Evolutionary conservation across 1,140 invertebrate species (phyloP).

Genomic region (Plutomurus gul): DNA sequence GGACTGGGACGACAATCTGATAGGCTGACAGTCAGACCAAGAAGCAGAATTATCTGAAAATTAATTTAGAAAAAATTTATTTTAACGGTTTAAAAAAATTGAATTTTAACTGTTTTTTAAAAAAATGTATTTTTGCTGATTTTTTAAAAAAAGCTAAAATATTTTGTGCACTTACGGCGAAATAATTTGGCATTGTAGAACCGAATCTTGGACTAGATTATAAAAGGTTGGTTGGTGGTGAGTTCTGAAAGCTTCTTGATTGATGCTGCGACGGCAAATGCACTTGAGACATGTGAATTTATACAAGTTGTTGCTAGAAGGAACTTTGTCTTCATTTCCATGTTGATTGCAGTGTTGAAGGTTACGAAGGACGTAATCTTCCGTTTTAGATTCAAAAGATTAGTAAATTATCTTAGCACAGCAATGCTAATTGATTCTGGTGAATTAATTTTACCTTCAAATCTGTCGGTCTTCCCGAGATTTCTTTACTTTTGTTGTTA

Average conservation of each 20-base stretch:
- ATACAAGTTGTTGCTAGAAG: background rate
- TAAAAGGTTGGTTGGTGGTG: too few species aligned
- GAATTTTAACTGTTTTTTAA: too few species aligned
- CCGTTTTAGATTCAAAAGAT: background rate
- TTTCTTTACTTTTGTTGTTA: background rate
- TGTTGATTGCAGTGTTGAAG: background rate
- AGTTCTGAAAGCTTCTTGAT: background rate
- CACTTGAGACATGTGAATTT: background rate
- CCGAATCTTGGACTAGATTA: too few species aligned
- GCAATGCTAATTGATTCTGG: background rate
- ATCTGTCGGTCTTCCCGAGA: background rate
- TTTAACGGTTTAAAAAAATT: background rate
- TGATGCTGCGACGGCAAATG: background rate
- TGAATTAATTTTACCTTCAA: constrained; percentile 5
- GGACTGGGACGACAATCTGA: background rate
- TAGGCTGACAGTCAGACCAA: background rate
- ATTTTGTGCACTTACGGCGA: too few species aligned
- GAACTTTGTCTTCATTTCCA: background rate
- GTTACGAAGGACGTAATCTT: background rate
- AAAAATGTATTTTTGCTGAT: too few species aligned
- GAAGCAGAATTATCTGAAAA: background rate
- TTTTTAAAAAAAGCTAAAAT: too few species aligned
- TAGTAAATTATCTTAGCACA: background rate
- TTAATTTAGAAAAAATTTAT: background rate
- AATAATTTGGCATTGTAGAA: too few species aligned